Evolutionary conservation across 1,140 invertebrate species (phyloP).

Genomic region (Drosophila ogumai): DNA sequence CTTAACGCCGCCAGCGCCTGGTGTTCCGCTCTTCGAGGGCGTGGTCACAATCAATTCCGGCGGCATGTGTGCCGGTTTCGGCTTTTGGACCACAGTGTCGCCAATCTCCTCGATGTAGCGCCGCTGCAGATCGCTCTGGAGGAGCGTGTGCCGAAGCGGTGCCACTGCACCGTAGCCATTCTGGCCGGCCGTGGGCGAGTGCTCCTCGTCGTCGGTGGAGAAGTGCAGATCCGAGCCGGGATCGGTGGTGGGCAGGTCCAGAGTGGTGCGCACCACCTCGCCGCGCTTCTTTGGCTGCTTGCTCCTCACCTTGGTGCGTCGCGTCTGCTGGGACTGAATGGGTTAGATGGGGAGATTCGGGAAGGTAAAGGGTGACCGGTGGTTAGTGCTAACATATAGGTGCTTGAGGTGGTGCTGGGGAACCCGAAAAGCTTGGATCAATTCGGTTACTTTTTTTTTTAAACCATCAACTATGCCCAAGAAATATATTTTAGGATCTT

Average conservation of each 20-base stretch:
- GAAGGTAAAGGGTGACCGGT: not conserved
- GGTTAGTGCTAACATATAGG: not conserved
- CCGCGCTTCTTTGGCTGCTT: conserved; percentile 70
- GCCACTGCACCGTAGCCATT: conserved; percentile 63
- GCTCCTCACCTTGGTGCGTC: conserved; percentile 58
- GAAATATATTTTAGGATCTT: not conserved
- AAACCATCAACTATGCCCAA: not conserved
- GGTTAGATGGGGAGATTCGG: conserved; percentile 13
- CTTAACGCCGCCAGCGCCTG: conserved; percentile 35
- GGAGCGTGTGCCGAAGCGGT: conserved; percentile 61
- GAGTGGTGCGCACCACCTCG: conserved; percentile 77
- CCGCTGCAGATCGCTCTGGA: conserved; percentile 77
- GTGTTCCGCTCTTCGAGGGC: conserved; percentile 55
- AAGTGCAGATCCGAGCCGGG: conserved; percentile 86
- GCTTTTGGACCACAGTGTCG: conserved; percentile 68
- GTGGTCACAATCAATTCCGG: conserved; percentile 83
- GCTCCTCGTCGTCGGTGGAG: conserved; percentile 86
- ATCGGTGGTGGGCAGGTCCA: conserved; percentile 86
- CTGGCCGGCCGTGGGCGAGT: conserved; percentile 48
- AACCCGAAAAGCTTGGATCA: not conserved
- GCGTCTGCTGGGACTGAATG: conserved; percentile 44
- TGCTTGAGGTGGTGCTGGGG: not conserved
- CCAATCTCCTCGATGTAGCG: conserved; percentile 77
- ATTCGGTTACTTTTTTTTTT: not conserved
- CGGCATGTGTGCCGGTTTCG: conserved; percentile 69